Conservation (phyloP, 2,113 vertebrate genomes). For the Calidris pugnax region DNA sequence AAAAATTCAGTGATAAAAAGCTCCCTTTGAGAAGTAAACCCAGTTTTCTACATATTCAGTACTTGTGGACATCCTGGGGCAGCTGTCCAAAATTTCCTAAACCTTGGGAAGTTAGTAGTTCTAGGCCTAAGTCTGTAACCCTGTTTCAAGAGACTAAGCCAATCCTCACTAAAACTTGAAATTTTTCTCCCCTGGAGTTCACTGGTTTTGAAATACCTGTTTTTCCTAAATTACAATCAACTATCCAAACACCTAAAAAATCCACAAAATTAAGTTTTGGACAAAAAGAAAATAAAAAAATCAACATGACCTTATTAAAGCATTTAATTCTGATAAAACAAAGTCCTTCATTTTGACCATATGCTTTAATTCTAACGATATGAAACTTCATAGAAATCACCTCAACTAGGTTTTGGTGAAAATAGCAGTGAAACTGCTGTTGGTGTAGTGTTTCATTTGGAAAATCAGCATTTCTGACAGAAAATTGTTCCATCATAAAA, state of each 20-base stretch:
- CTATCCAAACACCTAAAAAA: not conserved
- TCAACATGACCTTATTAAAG: not conserved
- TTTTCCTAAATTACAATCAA: not conserved
- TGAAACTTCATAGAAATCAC: not conserved
- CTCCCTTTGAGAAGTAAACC: not conserved
- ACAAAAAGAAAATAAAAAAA: not conserved
- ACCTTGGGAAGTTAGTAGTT: not conserved
- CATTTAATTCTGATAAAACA: not conserved
- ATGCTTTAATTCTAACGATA: not conserved
- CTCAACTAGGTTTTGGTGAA: not conserved
- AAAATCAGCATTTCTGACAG: conserved; percentile 10
- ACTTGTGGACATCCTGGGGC: not conserved
- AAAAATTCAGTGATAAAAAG: not conserved
- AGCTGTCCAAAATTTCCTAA: not conserved
- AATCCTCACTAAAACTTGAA: not conserved
- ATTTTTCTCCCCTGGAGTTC: not conserved
- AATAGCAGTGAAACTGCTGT: not conserved
- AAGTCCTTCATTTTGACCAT: not conserved
- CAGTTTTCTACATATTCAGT: not conserved
- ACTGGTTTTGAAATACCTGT: not conserved
- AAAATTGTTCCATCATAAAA: not conserved
- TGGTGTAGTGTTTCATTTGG: not conserved
- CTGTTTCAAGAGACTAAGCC: not conserved
- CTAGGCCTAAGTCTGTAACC: not conserved
- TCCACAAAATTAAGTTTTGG: not conserved